Base-by-base conservation (phyloP, 1,140 invertebrate genomes). In the Zophobas morio region DNA sequence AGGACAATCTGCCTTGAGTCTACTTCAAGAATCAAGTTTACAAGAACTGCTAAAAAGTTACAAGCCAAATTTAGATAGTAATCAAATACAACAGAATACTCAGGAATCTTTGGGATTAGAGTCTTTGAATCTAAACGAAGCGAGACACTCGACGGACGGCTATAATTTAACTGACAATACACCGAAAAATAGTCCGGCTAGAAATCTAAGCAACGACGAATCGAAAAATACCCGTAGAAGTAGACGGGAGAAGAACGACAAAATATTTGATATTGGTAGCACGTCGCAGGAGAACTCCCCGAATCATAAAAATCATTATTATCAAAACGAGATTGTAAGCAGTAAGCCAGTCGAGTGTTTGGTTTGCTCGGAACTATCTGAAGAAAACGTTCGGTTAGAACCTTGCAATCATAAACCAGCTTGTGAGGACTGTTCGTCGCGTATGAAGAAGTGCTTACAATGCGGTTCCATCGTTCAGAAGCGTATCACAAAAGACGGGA, bases 381-480 rank as follows among this genome's bases (percentile, higher is more conserved):
- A 91, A 56, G 89, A 90, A 54, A 89, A 88, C 78, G 90, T 95
- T 1, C 87, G 86, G 46, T 89, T 96, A 81, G 90, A 93, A 78
- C 95, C 95, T 0, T 96, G 95, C 84, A 89, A 89, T 63, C 94
- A 96, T 85, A 88, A 89, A 82, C 90, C 94, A 20, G 90, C 91
- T 1, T 96, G 95, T 84, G 90, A 91, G 80, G 94, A 95, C 74
- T 96, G 95, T 85, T 91, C 92, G 63, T 86, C 90, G 8, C 88
- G 93, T 40, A 94, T 96, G 90, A 96, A 95, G 84, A 95, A 94
- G 85, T 96, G 94, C 85, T 84, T 95, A 33, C 87, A 89, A 40
- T 96, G 95, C 84, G 90, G 92, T 40, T 84, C 87, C 36, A 78
- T 87, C 2, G 93, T 95, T 40, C 87, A 89, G 66, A 87, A 87